Evolutionary conservation across 1,140 invertebrate genomes (phyloP).

Genomic region (Platyura marginata): DNA sequence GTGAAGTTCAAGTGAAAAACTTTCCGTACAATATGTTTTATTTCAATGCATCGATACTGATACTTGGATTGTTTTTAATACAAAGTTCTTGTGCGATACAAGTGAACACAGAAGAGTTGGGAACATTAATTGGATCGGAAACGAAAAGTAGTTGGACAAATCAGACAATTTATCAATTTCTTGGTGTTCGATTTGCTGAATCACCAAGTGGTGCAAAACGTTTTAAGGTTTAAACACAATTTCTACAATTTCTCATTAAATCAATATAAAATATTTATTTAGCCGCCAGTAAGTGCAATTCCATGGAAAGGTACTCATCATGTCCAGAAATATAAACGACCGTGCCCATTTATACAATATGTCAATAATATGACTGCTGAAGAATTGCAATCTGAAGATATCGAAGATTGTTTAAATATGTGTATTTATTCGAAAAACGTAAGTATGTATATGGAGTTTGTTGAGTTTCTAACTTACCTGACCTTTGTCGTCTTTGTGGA

Average conservation of each 20-base stretch:
- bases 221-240: conserved; percentile 23
- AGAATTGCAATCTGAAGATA: conserved; percentile 9
- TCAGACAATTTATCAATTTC: conserved; percentile 19
- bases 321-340: conserved; percentile 11
- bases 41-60: too few relatives aligned
- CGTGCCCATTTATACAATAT: conserved; percentile 18
- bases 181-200: conserved; percentile 19
- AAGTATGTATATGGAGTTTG: too few relatives aligned
- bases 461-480: too few relatives aligned
- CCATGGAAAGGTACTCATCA: conserved; percentile 22
- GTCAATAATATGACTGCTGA: conserved; percentile 11
- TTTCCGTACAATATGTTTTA: too few relatives aligned
- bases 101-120: too few relatives aligned
- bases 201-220: conserved; percentile 19
- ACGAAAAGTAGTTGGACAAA: conserved; percentile 18
- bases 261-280: conserved; percentile 32
- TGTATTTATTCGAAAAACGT: conserved; percentile 21
- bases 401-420: conserved; percentile 22
- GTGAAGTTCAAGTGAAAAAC: too few relatives aligned
- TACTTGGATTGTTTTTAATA: too few relatives aligned
- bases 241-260: conserved; percentile 30
- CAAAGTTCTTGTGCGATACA: too few relatives aligned
- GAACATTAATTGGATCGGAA: conserved; percentile 16
- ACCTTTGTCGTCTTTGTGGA: too few relatives aligned
- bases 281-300: conserved; percentile 25